Conservation (phyloP, 2,797 vertebrate species). For the Zenarchopterus dispar region DNA sequence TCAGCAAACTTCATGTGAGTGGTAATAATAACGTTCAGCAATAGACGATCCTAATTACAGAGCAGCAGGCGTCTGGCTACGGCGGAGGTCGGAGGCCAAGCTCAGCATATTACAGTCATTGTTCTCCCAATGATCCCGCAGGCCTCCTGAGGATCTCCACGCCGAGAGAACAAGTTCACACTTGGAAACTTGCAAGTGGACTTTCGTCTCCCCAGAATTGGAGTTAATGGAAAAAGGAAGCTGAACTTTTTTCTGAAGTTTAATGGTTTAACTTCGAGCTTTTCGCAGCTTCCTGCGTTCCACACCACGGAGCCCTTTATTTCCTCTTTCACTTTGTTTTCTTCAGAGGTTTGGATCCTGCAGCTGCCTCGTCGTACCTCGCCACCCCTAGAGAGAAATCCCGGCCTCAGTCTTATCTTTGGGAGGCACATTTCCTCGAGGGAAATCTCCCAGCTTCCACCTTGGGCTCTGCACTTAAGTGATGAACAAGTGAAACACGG, state of each 20-base stretch:
- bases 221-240: conserved; percentile 62
- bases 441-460: conserved; percentile 77
- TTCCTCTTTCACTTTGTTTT: conserved; percentile 68
- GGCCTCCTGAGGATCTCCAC: conserved; percentile 47
- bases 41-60: conserved; percentile 59
- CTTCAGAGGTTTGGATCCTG: conserved; percentile 70
- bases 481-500: conserved; percentile 77
- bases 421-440: conserved; percentile 71
- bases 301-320: conserved; percentile 70
- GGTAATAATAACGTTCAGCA: conserved; percentile 50
- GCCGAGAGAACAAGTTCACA: conserved; percentile 49
- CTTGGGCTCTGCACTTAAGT: conserved; percentile 75
- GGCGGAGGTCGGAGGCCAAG: conserved; percentile 59
- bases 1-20: conserved; percentile 14
- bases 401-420: conserved; percentile 70
- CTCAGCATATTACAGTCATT: conserved; percentile 66
- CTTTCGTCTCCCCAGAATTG: conserved; percentile 58
- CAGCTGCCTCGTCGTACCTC: conserved; percentile 58
- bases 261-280: conserved; percentile 47
- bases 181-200: conserved; percentile 48
- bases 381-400: conserved; percentile 68
- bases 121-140: conserved; percentile 51
- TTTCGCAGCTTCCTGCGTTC: conserved; percentile 63
- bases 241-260: conserved; percentile 61
- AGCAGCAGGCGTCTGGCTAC: conserved; percentile 34